Evolutionary conservation across 2,797 vertebrate species (phyloP).

Genomic region (Steatocranus sp.): DNA sequence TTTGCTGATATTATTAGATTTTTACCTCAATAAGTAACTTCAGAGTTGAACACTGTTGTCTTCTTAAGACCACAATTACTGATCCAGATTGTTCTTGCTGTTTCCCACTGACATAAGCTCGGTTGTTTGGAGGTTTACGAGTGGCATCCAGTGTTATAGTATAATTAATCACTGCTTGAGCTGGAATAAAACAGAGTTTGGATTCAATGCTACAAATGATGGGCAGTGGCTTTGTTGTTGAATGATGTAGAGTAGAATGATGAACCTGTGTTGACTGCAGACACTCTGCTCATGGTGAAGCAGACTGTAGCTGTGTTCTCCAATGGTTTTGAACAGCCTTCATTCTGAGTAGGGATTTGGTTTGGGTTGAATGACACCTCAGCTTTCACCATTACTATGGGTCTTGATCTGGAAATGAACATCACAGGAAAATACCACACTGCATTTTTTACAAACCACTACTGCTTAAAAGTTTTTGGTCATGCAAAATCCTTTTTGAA

Average conservation of each 20-base stretch:
- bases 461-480: not conserved
- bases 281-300: not conserved
- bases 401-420: conserved; percentile 70
- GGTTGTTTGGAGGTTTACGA: conserved; percentile 52
- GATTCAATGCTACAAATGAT: not conserved
- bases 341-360: conserved; percentile 57
- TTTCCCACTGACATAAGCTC: conserved; percentile 47
- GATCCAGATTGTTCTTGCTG: not conserved
- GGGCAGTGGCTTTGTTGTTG: not conserved
- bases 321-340: conserved; percentile 41
- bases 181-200: conserved; percentile 24
- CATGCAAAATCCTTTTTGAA: not conserved
- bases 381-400: conserved; percentile 66
- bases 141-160: conserved; percentile 61
- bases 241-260: not conserved
- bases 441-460: not conserved
- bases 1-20: not conserved
- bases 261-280: conserved; percentile 30
- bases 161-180: conserved; percentile 53
- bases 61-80: fast-evolving
- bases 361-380: conserved; percentile 40
- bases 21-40: conserved; percentile 44
- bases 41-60: fast-evolving
- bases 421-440: not conserved
- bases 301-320: not conserved